Conservation (phyloP, 2,113 vertebrate species). For the Alectura lathami region DNA sequence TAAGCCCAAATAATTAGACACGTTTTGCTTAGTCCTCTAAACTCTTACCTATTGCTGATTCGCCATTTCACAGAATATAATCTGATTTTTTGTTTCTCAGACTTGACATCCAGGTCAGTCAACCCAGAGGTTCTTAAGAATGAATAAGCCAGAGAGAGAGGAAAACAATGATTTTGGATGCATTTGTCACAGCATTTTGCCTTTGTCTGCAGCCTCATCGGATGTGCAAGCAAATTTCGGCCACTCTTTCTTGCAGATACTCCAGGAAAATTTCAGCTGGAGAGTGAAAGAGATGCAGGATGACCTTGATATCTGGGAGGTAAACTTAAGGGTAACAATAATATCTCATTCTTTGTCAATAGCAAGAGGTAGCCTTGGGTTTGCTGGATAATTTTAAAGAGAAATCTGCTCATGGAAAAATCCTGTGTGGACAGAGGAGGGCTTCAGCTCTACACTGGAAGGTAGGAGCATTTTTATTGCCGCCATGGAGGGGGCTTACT, state of each 20-base stretch:
- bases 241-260: not conserved
- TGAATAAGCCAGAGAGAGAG: not conserved
- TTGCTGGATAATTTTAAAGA: not conserved
- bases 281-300: slow-evolving; percentile 5
- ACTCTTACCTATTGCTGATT: slow-evolving; percentile 26
- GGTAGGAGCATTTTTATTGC: not conserved
- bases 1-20: slow-evolving; percentile 43
- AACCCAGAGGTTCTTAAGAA: not conserved
- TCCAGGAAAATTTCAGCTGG: not conserved
- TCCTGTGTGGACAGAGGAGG: not conserved
- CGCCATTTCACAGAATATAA: slow-evolving; percentile 31
- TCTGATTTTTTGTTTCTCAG: not conserved
- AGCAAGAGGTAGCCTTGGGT: not conserved
- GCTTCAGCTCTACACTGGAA: not conserved
- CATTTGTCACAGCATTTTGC: slow-evolving; percentile 23
- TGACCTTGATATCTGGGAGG: not conserved
- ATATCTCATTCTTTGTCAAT: not conserved
- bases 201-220: slow-evolving; percentile 35
- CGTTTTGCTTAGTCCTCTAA: slow-evolving; percentile 45
- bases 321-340: not conserved
- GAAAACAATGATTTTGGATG: slow-evolving; percentile 16
- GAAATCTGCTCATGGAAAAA: not conserved
- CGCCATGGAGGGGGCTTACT: not conserved
- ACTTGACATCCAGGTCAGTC: slow-evolving; percentile 9
- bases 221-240: slow-evolving; percentile 20